phyloP scores from a whole-genome alignment of 2,113 vertebrate species.

The Lonchura striata region DNA sequence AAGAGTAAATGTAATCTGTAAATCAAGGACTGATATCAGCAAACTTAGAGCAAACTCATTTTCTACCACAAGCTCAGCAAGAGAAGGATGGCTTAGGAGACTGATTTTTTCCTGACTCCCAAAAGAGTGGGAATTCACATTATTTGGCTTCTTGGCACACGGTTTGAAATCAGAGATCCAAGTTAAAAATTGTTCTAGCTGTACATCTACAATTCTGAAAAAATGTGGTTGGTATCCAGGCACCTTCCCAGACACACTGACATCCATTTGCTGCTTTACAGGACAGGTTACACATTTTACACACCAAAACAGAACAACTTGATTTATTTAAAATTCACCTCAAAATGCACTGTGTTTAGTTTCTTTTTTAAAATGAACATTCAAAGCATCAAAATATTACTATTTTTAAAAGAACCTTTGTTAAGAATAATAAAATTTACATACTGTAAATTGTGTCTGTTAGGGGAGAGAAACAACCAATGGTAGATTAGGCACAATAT shows the following conservation, averaged over 20 bases:
- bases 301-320: constrained; percentile 67
- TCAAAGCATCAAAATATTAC: constrained; percentile 74
- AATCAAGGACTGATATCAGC: not conserved
- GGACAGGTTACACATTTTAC: constrained; percentile 61
- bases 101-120: not conserved
- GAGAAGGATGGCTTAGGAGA: not conserved
- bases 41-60: not conserved
- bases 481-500: constrained; percentile 57
- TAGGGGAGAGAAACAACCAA: constrained; percentile 9
- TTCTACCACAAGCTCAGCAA: not conserved
- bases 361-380: constrained; percentile 69
- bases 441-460: constrained; percentile 44
- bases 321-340: constrained; percentile 79
- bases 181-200: not conserved
- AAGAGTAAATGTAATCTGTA: not conserved
- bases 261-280: not conserved
- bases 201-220: not conserved
- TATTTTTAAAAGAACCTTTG: constrained; percentile 63
- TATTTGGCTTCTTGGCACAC: not conserved
- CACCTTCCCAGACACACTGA: not conserved
- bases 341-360: constrained; percentile 73
- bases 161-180: not conserved
- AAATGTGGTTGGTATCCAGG: not conserved
- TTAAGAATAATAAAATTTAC: constrained; percentile 66
- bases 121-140: not conserved